phyloP scores from a whole-genome alignment of 2,113 vertebrate species.

The Myanophis thanlyinensis region DNA sequence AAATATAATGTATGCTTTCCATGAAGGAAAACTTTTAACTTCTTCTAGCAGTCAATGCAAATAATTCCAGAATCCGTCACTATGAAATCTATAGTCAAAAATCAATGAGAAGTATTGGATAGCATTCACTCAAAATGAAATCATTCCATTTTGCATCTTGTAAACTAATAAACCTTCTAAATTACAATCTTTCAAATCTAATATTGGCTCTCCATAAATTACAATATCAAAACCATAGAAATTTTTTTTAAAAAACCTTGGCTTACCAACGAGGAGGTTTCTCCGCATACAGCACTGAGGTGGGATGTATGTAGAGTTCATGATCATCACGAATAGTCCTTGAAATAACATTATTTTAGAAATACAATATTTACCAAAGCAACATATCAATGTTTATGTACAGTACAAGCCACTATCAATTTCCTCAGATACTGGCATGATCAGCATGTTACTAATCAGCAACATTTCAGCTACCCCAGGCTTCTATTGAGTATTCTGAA shows the following conservation, averaged over 20 bases:
- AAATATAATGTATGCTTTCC: neutral
- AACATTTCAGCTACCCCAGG: neutral
- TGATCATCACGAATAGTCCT: slow-evolving; percentile 96
- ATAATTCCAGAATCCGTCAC: neutral
- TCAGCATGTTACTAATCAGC: neutral
- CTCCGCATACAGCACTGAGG: slow-evolving; percentile 91
- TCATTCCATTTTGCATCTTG: neutral
- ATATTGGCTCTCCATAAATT: neutral
- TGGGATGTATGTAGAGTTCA: slow-evolving; percentile 94
- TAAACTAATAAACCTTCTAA: neutral
- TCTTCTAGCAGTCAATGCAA: neutral
- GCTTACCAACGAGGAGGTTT: slow-evolving; percentile 93
- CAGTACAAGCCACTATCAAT: neutral
- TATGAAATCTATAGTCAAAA: neutral
- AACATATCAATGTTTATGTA: neutral
- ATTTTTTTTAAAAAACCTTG: neutral
- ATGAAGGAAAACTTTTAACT: neutral
- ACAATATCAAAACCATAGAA: neutral
- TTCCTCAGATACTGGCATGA: neutral
- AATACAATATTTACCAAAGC: neutral
- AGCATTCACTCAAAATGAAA: neutral
- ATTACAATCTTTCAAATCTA: neutral
- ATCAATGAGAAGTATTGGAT: neutral
- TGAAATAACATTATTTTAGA: slow-evolving; percentile 37
- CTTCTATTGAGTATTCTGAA: neutral